Conservation (phyloP, 2,113 vertebrate species). For the Trematocara variabile region DNA sequence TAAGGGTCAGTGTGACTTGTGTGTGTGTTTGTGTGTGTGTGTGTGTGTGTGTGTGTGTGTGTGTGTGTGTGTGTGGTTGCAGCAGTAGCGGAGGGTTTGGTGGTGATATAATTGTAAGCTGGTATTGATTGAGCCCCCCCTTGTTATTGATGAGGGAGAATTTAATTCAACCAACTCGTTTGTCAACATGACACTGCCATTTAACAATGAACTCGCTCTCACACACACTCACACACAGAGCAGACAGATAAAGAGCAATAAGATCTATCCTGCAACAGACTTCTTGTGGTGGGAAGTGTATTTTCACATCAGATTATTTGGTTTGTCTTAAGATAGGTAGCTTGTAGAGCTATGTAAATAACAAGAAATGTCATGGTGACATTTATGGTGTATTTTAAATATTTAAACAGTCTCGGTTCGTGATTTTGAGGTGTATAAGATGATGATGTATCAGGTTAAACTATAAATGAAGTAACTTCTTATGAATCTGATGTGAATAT, state of each 20-base stretch:
- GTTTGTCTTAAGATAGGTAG: neutral
- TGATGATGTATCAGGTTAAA: neutral
- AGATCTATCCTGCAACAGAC: neutral
- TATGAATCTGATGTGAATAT: neutral
- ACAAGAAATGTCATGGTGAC: fast-evolving
- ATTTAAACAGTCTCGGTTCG: fast-evolving
- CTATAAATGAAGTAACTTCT: neutral
- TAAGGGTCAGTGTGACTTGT: neutral
- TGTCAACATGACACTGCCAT: constrained; percentile 78
- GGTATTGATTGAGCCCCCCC: constrained; percentile 72
- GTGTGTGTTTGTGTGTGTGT: neutral
- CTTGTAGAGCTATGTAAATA: fast-evolving
- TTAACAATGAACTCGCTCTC: constrained; percentile 74
- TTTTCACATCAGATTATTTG: neutral
- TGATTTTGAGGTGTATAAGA: neutral
- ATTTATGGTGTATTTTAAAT: neutral
- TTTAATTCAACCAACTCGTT: constrained; percentile 78
- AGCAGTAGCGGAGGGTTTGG: constrained; percentile 31
- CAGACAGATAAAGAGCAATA: constrained; percentile 6
- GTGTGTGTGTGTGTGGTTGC: neutral
- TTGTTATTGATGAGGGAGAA: constrained; percentile 78
- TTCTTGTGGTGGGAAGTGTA: neutral
- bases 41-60: neutral
- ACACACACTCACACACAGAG: constrained; percentile 5
- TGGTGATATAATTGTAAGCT: constrained; percentile 76